Evolutionary conservation across 2,888 invertebrate species (phyloP), one percentile per base, ranked within the genome.

Genomic region (Mylabris sibirica): DNA sequence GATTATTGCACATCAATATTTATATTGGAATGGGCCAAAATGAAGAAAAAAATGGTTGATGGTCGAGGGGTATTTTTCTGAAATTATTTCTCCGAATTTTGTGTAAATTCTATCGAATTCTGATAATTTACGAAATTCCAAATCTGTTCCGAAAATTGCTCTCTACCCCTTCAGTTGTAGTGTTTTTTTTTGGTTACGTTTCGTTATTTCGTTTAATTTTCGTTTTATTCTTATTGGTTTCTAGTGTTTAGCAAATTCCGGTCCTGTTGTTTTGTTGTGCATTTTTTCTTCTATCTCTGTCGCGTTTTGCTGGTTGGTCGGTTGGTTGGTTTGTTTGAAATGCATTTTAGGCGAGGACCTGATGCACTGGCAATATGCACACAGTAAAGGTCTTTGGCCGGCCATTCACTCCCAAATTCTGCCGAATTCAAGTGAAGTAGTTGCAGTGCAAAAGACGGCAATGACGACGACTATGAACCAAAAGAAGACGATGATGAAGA

Each of bases 361-460:
- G 72, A 66, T 71, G 72, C 70, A 67, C 67, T 69, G 76, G 74
- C 74, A 76, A 73, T 71, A 71, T 74, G 57, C 57, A 57, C 57
- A 24, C 24, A 12, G n/a, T 8, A 20, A 9, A 73, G 84, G 84
- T 84, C 83, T 81, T 83, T 83, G 83, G 74, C 83, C 84, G 83
- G 84, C 78, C 83, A 81, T 84, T 84, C 83, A 84, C 83, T 80
- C 78, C 82, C 70, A 77, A 82, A 81, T 77, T 77, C 74, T 74
- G 73, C 73, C 24, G 24, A 57, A 57, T 57, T 24, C 57, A 24
- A 12, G 57, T 57, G 49, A 49, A 53, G 49, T 49, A 20, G 49
- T 49, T 49, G 41, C 14, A 41, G n/a, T 35, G 35, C 1, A 35
- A 9, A 35, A 35, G 8, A 35, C n/a, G n/a, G n/a, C n/a, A n/a